Evolutionary conservation across 2,888 invertebrate genomes (phyloP), one percentile per base, ranked within the genome.

Genomic region (Dynastes grantii): DNA sequence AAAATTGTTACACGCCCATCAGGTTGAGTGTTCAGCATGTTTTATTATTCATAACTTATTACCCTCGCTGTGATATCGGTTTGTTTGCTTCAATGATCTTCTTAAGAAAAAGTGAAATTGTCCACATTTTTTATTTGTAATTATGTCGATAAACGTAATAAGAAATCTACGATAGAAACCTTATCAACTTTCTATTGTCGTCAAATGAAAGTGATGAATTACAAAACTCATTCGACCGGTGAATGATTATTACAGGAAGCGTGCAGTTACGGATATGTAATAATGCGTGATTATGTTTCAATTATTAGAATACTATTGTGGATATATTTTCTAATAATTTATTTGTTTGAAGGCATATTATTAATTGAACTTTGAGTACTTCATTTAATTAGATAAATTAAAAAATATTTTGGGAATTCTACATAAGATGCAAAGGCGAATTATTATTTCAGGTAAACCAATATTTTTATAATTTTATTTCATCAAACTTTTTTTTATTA

Each of bases 151-250:
- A 45, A 45, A 45, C 45, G 45, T 45, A 45, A 45, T 45, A 45
- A 51, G 49, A 68, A 68, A 68, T 68, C 51, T 8, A 13, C 68
- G 27, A 68, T 51, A 27, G 29, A 27, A 29, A 29, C 13, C 49
- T 68, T 51, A 29, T 68, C 49, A 16, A 68, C 68, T 68, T 68
- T 68, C 68, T 68, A 68, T 29, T 11, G 27, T 51, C 29, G 51
- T 51, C 29, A 51, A 68, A 68, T 27, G 68, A 68, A 68, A 68
- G 68, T 68, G 51, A 51, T 68, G 68, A 68, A 68, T 68, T 68
- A 51, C 68, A 51, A 68, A 68, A 68, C n/a, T 68, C 68, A 68
- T 68, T 51, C 16, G 51, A 68, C 22, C 51, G 68, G 22, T 68
- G 6, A 51, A 51, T 68, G 3, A 51, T 63, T 63, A 63, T 51